Base-by-base conservation (phyloP, 2,797 vertebrate genomes). In the Anas flavirostris region DNA sequence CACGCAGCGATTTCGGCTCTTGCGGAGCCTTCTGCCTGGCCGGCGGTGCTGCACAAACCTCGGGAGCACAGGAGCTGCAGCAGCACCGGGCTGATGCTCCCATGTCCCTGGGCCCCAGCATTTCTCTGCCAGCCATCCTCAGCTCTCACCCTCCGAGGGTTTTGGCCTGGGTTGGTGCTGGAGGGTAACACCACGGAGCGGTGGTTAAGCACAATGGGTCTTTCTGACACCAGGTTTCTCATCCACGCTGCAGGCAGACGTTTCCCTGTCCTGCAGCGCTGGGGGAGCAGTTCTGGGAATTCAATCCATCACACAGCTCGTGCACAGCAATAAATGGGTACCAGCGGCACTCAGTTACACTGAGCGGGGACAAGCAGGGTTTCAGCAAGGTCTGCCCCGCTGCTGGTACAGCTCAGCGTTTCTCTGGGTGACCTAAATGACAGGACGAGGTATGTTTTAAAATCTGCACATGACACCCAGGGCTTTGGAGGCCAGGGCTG, bases 331-430 rank as follows among this genome's bases (percentile, higher is more conserved):
- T n/a, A 37, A 37, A 31, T 52, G 29, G 55, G 26, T 56, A 76
- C 43, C 31, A 43, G 64, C 46, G 33, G 31, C 23, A 93, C 11
- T 4, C 68, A 64, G 79, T 46, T 79, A 84, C 70, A 29, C 72
- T 60, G 64, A 68, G 33, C 59, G 55, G 25, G n/a, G 29, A 66
- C 55, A 37, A 53, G 55, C 2, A 72, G 19, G 35, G 59, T 66
- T 83, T 88, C 86, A 76, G 70, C 78, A 86, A 88, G 88, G 62
- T 82, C 46, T 73, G 60, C 56, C 58, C 85, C 66, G 50, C 84
- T 85, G 73, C 31, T 75, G 76, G 46, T 73, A 39, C 50, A 80
- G 69, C 77, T 81, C 60, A 90, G 52, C n/a, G 79, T 82, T 84
- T 55, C 77, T 39, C 46, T 17, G n/a, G 75, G 50, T 69, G 66